Evolutionary conservation across 2,113 vertebrate genomes (phyloP), one percentile per base, ranked within the genome.

Genomic region (Arenaria interpres): DNA sequence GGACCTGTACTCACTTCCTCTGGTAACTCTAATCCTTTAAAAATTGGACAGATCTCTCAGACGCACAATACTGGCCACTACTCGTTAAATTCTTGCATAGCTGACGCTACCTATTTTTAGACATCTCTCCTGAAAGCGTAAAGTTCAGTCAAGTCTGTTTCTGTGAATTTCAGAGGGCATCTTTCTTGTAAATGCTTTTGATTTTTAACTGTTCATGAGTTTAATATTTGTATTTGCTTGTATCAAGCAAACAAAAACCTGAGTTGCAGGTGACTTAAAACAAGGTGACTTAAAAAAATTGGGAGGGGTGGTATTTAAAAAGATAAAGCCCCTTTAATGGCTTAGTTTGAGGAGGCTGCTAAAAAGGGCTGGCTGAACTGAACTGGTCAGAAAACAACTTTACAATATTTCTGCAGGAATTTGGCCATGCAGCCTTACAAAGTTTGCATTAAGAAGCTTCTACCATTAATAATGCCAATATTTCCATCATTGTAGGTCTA

Each of bases 61-160:
- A 78, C 4, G 28, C 64, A 80, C 28, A 67, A n/a, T 60, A 14
- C 35, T 93, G 92, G 81, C 62, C 53, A 37, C 69, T 60, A 25
- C 73, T 92, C 5, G 0, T 85, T 93, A 76, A 90, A 92, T 95
- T 95, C 80, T 91, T 92, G 62, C 69, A 50, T 82, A 75, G 90
- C 59, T 96, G 90, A 87, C 41, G 17, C 46, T 74, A 18, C 84
- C 60, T 93, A 82, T 91, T 97, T 96, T 89, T 96, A 97, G 91
- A 89, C 54, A 57, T 74, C 93, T 67, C 60, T 95, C 85, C 84
- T 95, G 73, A 89, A 94, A 95, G 90, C 84, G n/a, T 79, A 6
- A 85, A 97, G 94, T 97, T 98, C 92, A 33, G 62, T 94, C 69
- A 96, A 93, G 94, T 96, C 63, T 67, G 18, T 92, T 96, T 92